Conservation (phyloP, 2,797 vertebrate species). For the Okamejei kenojei region DNA sequence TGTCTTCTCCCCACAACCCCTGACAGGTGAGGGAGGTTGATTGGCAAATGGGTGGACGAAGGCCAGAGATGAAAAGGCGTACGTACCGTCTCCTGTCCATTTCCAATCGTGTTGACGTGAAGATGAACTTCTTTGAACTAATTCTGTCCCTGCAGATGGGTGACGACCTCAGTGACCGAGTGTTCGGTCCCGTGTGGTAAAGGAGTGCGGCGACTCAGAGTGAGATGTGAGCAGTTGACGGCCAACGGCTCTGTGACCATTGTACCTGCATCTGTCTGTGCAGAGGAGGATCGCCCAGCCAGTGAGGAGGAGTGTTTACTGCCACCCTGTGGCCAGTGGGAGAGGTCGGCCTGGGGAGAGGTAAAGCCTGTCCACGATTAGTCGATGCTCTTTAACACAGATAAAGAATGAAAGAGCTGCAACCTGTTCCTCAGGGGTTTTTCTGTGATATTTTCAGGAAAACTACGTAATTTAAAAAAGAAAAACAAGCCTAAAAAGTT, state of each 20-base stretch:
- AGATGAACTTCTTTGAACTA: neutral
- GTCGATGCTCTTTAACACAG: neutral
- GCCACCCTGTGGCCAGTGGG: slow-evolving; percentile 54
- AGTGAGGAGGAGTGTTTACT: slow-evolving; percentile 57
- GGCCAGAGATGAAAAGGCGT: no score
- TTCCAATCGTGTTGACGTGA: neutral
- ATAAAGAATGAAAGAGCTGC: neutral
- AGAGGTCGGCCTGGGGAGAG: slow-evolving; percentile 54
- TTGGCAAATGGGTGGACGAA: no score
- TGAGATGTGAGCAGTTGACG: slow-evolving; percentile 60
- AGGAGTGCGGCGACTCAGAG: slow-evolving; percentile 61
- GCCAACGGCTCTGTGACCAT: slow-evolving; percentile 47
- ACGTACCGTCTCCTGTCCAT: neutral
- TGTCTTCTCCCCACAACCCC: no score
- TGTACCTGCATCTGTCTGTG: slow-evolving; percentile 51
- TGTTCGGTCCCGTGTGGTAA: slow-evolving; percentile 70
- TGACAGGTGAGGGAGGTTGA: no score
- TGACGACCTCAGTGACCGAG: slow-evolving; percentile 60
- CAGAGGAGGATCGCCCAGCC: slow-evolving; percentile 46
- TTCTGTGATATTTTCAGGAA: neutral
- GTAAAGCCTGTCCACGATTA: slow-evolving; percentile 48
- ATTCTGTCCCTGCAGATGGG: slow-evolving; percentile 61
- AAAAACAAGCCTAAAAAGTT: neutral
- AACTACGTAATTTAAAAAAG: neutral
- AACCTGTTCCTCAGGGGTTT: no score